Percentiles rank a stretch among this genome's conserved stretches.
Conservation (phyloP, 2,888 invertebrate genomes). For the Drosophila limbata region DNA sequence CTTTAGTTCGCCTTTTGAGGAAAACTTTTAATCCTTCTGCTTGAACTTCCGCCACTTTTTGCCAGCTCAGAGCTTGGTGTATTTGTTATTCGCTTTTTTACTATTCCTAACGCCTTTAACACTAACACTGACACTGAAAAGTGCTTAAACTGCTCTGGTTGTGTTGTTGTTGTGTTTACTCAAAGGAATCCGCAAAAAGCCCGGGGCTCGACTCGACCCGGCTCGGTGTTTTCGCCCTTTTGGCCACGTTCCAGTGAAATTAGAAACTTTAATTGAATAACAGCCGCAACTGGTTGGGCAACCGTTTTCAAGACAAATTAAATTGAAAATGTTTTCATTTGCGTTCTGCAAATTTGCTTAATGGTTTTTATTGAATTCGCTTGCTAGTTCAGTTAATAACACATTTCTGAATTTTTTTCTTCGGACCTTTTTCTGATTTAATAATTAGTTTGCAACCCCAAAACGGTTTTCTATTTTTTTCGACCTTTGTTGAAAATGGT, state of each 20-base stretch:
- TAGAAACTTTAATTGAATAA: conserved; percentile 49
- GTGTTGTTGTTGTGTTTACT: conserved; percentile 69
- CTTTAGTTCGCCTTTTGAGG: conserved; percentile 53
- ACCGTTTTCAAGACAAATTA: conserved; percentile 28
- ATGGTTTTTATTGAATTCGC: conserved; percentile 20
- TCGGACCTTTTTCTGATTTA: conserved; percentile 7
- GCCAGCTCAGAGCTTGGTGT: conserved; percentile 8
- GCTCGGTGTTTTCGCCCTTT: background rate
- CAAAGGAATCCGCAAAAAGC: conserved; percentile 8
- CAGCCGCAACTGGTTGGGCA: conserved; percentile 31
- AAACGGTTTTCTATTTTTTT: too few species aligned
- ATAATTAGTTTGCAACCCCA: background rate
- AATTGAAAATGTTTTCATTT: conserved; percentile 46
- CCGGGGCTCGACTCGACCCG: background rate
- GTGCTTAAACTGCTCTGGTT: conserved; percentile 48
- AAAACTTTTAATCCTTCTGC: conserved; percentile 73
- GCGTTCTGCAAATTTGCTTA: conserved; percentile 8
- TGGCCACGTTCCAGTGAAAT: conserved; percentile 21
- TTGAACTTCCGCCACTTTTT: conserved; percentile 60
- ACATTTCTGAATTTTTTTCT: background rate
- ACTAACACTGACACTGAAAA: conserved; percentile 62
- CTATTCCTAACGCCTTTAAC: conserved; percentile 49
- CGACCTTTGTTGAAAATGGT: background rate
- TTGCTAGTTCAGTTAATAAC: background rate
- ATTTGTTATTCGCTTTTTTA: conserved; percentile 23